phyloP scores from a whole-genome alignment of 2,113 vertebrate species.

The Leucosticte australis region DNA sequence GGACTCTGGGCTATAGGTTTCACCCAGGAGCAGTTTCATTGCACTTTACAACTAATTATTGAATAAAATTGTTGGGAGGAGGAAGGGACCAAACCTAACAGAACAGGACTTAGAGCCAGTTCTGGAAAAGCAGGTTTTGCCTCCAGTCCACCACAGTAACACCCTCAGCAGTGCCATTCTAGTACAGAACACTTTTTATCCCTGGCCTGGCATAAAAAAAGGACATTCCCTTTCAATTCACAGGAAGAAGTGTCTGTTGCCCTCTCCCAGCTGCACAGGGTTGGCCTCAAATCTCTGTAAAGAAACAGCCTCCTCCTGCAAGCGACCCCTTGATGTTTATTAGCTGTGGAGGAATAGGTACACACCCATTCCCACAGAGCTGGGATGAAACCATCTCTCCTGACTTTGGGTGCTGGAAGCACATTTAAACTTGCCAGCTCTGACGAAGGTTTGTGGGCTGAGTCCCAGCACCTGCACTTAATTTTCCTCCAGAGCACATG shows the following conservation, averaged over 20 bases:
- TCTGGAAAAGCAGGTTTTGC: background rate
- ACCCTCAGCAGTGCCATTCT: background rate
- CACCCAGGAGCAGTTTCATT: background rate
- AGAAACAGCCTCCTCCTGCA: background rate
- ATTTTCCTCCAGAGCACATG: background rate
- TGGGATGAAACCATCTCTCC: background rate
- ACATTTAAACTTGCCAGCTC: background rate
- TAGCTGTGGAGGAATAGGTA: background rate
- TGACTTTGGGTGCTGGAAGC: background rate
- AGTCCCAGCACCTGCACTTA: slow-evolving; percentile 1
- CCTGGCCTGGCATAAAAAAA: background rate
- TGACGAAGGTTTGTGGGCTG: background rate
- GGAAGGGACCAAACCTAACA: background rate
- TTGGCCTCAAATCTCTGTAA: background rate
- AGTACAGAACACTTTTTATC: background rate
- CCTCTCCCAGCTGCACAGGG: background rate
- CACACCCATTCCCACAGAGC: background rate
- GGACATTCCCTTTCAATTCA: background rate
- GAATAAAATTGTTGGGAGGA: background rate
- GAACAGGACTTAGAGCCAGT: background rate
- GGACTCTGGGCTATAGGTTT: background rate
- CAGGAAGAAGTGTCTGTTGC: background rate
- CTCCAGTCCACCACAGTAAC: background rate
- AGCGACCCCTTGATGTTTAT: background rate
- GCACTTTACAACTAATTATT: background rate